A percentile compares a stretch with the other conserved stretches of the same genome.
These are phyloP conservation scores for Cremastinae sp. DNA, from an alignment of 2,888 invertebrate species.

Conservation along the genomic window DNA sequence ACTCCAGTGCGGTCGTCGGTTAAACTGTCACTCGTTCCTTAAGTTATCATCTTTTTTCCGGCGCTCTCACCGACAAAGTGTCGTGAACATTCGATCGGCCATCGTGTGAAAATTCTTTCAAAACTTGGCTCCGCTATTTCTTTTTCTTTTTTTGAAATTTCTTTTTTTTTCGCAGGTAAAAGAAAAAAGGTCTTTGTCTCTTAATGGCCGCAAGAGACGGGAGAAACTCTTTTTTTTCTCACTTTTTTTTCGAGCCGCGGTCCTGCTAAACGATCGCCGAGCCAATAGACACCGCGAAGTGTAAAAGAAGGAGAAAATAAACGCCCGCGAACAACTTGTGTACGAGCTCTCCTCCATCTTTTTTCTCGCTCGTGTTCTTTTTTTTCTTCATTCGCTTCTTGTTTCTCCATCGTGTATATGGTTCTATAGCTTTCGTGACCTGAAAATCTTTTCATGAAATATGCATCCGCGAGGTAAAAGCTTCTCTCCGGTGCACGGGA, in stretches of 20 bases:
- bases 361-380: conserved; percentile 5
- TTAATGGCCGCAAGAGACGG: conserved; percentile 10
- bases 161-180: conserved; percentile 7
- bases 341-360: not conserved
- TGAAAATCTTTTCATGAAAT: conserved; percentile 62
- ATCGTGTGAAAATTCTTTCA: conserved; percentile 11
- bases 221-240: not conserved
- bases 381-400: conserved; percentile 37
- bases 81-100: conserved; percentile 14
- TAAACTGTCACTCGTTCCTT: conserved; percentile 12
- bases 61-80: conserved; percentile 2
- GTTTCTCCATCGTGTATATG: conserved; percentile 7
- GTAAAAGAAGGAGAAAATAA: conserved; percentile 27
- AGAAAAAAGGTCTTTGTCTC: conserved; percentile 5
- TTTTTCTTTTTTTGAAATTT: not conserved
- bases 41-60: no score
- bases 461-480: conserved; percentile 61
- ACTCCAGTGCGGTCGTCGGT: conserved; percentile 7
- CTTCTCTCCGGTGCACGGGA: conserved; percentile 44
- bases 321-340: conserved; percentile 2
- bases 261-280: conserved; percentile 46
- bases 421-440: conserved; percentile 51
- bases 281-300: conserved; percentile 34
- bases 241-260: conserved; percentile 9
- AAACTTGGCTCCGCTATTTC: not conserved